phyloP scores from a whole-genome alignment of 2,888 invertebrate species.

The Phoenoteleia sp. region DNA sequence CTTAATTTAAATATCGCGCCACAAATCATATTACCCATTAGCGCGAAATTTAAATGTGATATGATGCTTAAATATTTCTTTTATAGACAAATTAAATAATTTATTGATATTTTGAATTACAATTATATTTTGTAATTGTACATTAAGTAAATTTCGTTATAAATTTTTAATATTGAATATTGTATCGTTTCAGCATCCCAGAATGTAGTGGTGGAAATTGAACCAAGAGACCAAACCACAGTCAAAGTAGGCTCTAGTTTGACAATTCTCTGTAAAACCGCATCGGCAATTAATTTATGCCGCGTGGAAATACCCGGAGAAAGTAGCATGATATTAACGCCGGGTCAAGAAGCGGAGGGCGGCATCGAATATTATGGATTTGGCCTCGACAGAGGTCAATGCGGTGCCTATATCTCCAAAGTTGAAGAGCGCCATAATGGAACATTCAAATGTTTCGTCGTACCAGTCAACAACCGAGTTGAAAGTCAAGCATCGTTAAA shows the following conservation, averaged over 20 bases:
- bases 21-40: too few relatives aligned
- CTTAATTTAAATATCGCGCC: too few relatives aligned
- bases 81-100: too few relatives aligned
- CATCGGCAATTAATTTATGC: conserved; percentile 88
- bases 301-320: conserved; percentile 86
- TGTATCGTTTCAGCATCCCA: conserved; percentile 33
- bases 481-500: conserved; percentile 89
- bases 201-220: conserved; percentile 78
- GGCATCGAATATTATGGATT: conserved; percentile 86
- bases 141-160: too few relatives aligned
- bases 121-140: too few relatives aligned
- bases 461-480: conserved; percentile 87
- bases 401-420: conserved; percentile 90
- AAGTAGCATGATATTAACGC: conserved; percentile 61
- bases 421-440: conserved; percentile 91
- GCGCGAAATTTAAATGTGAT: too few relatives aligned
- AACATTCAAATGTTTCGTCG: conserved; percentile 90
- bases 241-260: conserved; percentile 88
- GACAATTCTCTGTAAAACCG: conserved; percentile 88
- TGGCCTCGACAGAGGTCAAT: conserved; percentile 89
- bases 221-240: conserved; percentile 87
- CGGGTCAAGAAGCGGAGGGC: conserved; percentile 77
- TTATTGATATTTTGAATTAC: too few relatives aligned
- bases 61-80: too few relatives aligned
- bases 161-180: not conserved